These are phyloP conservation scores for Strigops habroptila DNA, from an alignment of 2,113 vertebrate genomes.

Conservation along the genomic window DNA sequence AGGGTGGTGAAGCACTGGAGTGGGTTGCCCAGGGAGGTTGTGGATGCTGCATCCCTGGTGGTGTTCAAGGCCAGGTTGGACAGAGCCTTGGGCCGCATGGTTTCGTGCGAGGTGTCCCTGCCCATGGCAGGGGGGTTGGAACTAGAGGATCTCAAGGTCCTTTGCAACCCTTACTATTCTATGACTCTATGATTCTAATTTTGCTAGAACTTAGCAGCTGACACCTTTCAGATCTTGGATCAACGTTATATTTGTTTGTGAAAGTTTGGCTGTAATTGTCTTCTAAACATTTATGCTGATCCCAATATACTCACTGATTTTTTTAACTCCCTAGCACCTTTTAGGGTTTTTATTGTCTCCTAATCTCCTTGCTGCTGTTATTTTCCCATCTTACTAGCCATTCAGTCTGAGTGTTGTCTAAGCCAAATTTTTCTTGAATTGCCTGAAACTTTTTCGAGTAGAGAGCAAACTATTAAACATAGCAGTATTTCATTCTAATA, in stretches of 20 bases:
- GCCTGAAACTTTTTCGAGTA: not conserved
- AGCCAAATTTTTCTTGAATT: not conserved
- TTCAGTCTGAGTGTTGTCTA: not conserved
- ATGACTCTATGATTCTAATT: no score
- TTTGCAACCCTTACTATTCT: no score
- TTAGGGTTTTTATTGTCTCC: not conserved
- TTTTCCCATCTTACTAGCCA: not conserved
- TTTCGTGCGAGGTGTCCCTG: no score
- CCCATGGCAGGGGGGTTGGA: no score
- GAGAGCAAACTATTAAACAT: not conserved
- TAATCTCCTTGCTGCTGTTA: not conserved
- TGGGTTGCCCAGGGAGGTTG: no score
- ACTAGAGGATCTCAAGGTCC: no score
- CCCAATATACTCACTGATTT: not conserved
- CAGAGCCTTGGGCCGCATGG: no score
- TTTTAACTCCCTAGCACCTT: not conserved
- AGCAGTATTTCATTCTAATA: constrained; percentile 61
- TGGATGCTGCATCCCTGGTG: no score
- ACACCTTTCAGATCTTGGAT: not conserved
- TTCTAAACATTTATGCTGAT: not conserved
- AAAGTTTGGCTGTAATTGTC: not conserved
- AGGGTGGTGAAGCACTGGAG: no score
- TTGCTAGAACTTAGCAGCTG: not conserved
- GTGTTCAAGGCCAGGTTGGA: no score
- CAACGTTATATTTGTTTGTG: not conserved